Percentiles rank a stretch among this genome's conserved stretches.
Evolutionary conservation across 2,797 vertebrate species (phyloP).

Genomic region (Alosa sapidissima): DNA sequence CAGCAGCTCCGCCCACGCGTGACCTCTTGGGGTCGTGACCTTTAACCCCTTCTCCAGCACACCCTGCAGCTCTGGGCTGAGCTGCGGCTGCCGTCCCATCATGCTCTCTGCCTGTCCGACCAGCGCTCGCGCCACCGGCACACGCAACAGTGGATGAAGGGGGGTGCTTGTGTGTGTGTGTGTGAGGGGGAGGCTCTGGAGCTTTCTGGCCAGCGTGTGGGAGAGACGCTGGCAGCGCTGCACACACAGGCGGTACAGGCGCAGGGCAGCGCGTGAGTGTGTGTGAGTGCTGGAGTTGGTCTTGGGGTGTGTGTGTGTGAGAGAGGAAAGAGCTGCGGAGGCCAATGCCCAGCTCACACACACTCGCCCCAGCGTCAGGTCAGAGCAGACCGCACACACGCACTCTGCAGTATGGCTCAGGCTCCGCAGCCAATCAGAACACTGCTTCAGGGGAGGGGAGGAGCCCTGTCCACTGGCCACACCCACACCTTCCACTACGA

Average conservation of each 20-base stretch:
- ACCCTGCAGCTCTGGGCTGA: conserved; percentile 66
- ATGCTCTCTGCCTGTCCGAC: background rate
- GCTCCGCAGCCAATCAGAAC: conserved; percentile 68
- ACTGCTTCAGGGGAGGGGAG: conserved; percentile 77
- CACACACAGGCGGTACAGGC: conserved; percentile 68
- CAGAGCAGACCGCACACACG: conserved; percentile 79
- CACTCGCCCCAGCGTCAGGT: conserved; percentile 72
- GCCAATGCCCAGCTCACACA: conserved; percentile 82
- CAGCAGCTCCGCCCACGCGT: conserved; percentile 76
- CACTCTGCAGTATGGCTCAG: conserved; percentile 76
- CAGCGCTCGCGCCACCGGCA: background rate
- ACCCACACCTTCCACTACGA: conserved; percentile 63
- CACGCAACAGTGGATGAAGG: background rate
- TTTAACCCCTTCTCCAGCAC: conserved; percentile 77
- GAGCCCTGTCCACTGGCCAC: conserved; percentile 49
- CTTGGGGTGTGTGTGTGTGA: conserved; percentile 45
- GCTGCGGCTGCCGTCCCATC: conserved; percentile 59
- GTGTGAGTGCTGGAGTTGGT: background rate
- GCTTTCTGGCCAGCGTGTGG: conserved; percentile 56
- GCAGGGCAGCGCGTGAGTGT: conserved; percentile 51
- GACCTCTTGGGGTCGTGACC: conserved; percentile 67
- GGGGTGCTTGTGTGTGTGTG: background rate
- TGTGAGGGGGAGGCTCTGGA: conserved; percentile 55
- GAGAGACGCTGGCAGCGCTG: conserved; percentile 67
- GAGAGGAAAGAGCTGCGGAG: conserved; percentile 51